Evolutionary conservation across 2,797 vertebrate species (phyloP), one percentile per base, ranked within the genome.

Genomic region (Sus cebifrons): DNA sequence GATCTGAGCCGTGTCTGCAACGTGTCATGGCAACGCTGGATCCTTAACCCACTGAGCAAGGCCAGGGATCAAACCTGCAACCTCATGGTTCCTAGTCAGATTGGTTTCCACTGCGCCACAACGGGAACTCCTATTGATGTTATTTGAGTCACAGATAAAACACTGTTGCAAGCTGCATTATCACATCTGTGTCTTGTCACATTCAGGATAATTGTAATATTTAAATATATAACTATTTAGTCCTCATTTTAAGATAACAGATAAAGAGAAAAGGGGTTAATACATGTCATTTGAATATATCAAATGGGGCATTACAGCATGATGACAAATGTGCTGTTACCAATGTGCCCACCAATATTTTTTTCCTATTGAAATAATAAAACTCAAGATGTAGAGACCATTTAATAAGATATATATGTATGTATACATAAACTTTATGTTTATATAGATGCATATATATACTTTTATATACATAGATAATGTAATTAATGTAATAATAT

Each of bases 141-240:
- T 70, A 88, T 77, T 32, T 62, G n/a, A 77, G 25, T 64, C 70
- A 18, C 1, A 4, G 77, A 17, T 64, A 71, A 27, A 92, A 32
- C 10, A 44, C 17, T 71, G 9, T 18, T 49, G 8, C 32, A 92
- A 58, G 2, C 27, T 89, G 2, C 23, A 36, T 89, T 21, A 6
- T 18, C 54, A 71, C 21, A 64, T 49, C 49, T 65, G 17, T 44
- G 18, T 2, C 10, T 18, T 36, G 1, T 84, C 56, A 64, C 27
- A 25, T 65, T 16, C 29, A 36, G 7, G 6, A 93, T 78, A 64
- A 58, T 3, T 44, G 21, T 15, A 32, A 29, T 56, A 85, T 67
- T 78, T 81, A 82, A 74, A 56, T 78, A 89, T 49, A 15, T 49
- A 71, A 92, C 78, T 71, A 84, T 49, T 58, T 54, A 84, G 32